These are phyloP conservation scores for Pardalotus punctatus DNA, from an alignment of 2,113 vertebrate genomes.

Conservation along the genomic window DNA sequence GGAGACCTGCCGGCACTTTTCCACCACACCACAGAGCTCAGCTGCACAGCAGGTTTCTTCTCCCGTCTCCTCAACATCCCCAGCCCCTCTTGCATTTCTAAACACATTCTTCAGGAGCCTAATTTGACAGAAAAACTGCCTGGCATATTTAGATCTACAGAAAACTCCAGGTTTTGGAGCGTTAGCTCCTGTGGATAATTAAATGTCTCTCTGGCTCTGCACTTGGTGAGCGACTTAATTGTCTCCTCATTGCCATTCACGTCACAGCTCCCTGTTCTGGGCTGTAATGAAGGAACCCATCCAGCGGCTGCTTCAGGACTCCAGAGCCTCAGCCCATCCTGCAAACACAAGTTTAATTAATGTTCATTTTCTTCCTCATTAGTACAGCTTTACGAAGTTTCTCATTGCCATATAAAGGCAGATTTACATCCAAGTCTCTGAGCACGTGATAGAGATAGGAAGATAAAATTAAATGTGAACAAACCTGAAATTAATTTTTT, in stretches of 20 bases:
- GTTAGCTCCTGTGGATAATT: constrained; percentile 37
- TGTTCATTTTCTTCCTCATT: constrained; percentile 60
- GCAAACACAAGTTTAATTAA: constrained; percentile 32
- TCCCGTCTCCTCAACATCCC: not conserved
- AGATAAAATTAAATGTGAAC: not conserved
- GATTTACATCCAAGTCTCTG: not conserved
- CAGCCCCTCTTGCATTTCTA: not conserved
- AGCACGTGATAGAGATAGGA: not conserved
- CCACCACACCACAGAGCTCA: not conserved
- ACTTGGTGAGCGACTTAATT: constrained; percentile 56
- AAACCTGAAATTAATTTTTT: constrained; percentile 16
- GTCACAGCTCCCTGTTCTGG: constrained; percentile 53
- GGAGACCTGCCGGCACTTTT: not conserved
- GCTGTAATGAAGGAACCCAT: constrained; percentile 43
- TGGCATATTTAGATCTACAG: constrained; percentile 19
- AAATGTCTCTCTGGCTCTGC: constrained; percentile 42
- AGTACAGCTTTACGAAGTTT: constrained; percentile 28
- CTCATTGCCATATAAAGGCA: not conserved
- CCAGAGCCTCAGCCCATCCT: constrained; percentile 21
- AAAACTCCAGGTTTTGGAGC: constrained; percentile 25
- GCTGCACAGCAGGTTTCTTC: not conserved
- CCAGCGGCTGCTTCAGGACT: constrained; percentile 7
- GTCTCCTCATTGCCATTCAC: constrained; percentile 63
- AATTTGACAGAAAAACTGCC: constrained; percentile 17
- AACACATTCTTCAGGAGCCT: not conserved